Base-by-base conservation (phyloP, 2,888 invertebrate genomes). In the Podotricha telesiphe region DNA sequence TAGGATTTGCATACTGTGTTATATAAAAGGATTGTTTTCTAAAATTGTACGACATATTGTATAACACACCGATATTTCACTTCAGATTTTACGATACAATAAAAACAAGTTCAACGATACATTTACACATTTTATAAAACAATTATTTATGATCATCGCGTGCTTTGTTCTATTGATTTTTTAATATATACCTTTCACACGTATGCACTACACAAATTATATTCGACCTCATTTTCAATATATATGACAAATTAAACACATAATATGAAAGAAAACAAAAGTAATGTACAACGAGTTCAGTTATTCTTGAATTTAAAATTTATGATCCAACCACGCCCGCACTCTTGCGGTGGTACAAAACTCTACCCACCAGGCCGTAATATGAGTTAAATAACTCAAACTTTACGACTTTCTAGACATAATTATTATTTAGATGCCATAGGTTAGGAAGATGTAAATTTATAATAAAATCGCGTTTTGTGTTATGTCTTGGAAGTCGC, bases 321-420 rank as follows among this genome's bases (percentile, higher is more conserved):
- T 62, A 62, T 50, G 51, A 61, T 75, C 76, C 76, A 74, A 76
- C 75, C 78, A 81, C 86, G 84, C 83, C 85, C 86, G 84, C 85
- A 82, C 86, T 84, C 85, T 67, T 75, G 78, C 76, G 79, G 80
- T 74, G 58, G 72, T 61, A 74, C 61, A 47, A 68, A 67, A 72
- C 69, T 74, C 73, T 73, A 69, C 71, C 75, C 75, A 78, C 75
- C 74, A 77, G 78, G 76, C 82, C 77, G 78, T 73, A 76, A 77
- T 74, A 78, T 75, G 74, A 77, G 73, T 75, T 74, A 67, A 67
- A 67, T 51, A 61, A 70, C 73, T 70, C 56, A 65, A 64, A 70
- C 69, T 68, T 55, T 68, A 71, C 70, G 73, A 71, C 77, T 76
- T 76, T 70, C 73, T 71, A 75, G 72, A 73, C 69, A 75, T 66